phyloP scores from a whole-genome alignment of 2,113 vertebrate species.

The Melanocharis versteri region DNA sequence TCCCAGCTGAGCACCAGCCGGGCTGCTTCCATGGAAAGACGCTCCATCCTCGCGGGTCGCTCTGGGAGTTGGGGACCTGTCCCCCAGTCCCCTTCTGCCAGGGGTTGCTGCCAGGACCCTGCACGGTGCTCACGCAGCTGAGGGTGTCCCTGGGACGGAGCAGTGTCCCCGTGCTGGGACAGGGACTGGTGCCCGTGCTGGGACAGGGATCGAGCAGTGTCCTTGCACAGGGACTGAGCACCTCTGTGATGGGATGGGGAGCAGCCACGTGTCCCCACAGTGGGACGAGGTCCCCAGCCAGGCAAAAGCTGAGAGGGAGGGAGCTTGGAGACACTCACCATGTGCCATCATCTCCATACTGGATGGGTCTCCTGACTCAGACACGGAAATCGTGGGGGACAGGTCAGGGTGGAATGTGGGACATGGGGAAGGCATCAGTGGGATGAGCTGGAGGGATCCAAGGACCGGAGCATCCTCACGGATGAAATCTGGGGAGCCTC shows the following conservation, averaged over 20 bases:
- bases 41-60: no score
- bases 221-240: background rate
- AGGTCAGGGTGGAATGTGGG: fast-evolving
- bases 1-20: fast-evolving
- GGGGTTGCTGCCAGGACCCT: background rate
- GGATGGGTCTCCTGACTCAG: background rate
- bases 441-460: background rate
- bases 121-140: fast-evolving
- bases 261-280: fast-evolving
- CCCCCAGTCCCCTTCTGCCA: fast-evolving
- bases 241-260: fast-evolving
- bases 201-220: background rate
- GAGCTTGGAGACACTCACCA: fast-evolving
- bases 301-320: background rate
- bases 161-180: fast-evolving
- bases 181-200: fast-evolving
- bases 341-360: fast-evolving
- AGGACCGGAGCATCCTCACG: fast-evolving
- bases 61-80: background rate
- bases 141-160: background rate
- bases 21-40: fast-evolving
- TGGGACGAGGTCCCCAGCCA: fast-evolving
- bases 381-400: fast-evolving
- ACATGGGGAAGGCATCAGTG: fast-evolving
- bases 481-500: fast-evolving